These are phyloP conservation scores for Mus musculus DNA, from an alignment of 2,113 vertebrate genomes.

Conservation along the genomic window DNA sequence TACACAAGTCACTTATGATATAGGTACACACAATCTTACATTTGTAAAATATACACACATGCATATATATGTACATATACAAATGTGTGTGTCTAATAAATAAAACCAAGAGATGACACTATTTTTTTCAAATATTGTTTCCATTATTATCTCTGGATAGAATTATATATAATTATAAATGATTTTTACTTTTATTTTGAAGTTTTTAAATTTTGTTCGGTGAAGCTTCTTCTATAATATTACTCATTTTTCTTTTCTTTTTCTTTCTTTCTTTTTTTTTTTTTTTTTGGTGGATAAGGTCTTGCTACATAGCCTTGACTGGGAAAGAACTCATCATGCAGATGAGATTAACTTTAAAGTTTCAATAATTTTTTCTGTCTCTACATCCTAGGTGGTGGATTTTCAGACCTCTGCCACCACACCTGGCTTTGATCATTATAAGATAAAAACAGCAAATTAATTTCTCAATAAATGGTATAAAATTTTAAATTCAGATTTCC, in stretches of 20 bases:
- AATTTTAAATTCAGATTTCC: background rate
- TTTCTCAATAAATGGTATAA: background rate
- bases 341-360: background rate
- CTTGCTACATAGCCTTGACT: background rate
- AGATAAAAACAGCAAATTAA: background rate
- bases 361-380: background rate
- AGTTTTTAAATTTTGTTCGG: slow-evolving; percentile 33
- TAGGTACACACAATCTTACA: background rate
- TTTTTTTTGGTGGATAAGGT: background rate
- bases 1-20: background rate
- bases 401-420: background rate
- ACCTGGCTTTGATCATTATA: background rate
- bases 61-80: too few relatives aligned
- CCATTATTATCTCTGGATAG: background rate
- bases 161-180: background rate
- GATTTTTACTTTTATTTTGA: background rate
- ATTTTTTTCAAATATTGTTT: background rate
- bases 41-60: background rate
- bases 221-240: background rate
- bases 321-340: background rate
- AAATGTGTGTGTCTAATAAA: background rate
- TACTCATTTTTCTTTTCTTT: background rate
- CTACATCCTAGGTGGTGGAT: background rate
- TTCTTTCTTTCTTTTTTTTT: background rate
- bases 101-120: background rate